Conservation (phyloP, 2,113 vertebrate species). For the Oreochromis tanganicae region DNA sequence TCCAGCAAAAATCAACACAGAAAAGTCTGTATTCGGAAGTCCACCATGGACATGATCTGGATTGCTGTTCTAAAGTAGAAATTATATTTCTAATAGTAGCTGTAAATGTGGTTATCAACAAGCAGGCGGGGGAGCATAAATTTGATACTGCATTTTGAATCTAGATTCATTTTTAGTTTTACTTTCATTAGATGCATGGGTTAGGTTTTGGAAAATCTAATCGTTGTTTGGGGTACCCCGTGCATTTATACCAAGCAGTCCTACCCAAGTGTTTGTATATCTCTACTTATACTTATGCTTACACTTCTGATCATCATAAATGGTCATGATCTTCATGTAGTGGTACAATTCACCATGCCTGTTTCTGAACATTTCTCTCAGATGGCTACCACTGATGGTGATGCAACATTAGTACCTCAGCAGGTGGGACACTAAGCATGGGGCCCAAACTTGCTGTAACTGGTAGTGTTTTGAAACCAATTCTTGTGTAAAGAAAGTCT, state of each 20-base stretch:
- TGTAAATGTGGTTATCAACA: neutral
- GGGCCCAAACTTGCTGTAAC: neutral
- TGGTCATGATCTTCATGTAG: neutral
- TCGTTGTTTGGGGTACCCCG: neutral
- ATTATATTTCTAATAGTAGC: neutral
- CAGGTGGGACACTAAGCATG: neutral
- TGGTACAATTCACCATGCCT: neutral
- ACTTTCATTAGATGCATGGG: neutral
- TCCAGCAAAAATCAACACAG: neutral
- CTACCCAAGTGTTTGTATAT: neutral
- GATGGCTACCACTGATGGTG: neutral
- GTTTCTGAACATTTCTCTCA: neutral
- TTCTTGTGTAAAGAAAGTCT: neutral
- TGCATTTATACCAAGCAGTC: neutral
- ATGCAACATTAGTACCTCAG: neutral
- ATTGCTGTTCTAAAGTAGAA: neutral
- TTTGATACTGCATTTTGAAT: neutral
- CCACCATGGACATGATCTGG: neutral
- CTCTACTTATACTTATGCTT: neutral
- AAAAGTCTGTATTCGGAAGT: accelerated
- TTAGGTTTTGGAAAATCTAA: neutral
- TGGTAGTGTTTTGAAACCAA: neutral
- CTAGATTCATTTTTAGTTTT: neutral
- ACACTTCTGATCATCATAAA: neutral
- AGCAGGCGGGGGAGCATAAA: neutral